These are phyloP conservation scores for Doryteuthis pealeii DNA, from an alignment of 1,140 invertebrate genomes.

Conservation along the genomic window DNA sequence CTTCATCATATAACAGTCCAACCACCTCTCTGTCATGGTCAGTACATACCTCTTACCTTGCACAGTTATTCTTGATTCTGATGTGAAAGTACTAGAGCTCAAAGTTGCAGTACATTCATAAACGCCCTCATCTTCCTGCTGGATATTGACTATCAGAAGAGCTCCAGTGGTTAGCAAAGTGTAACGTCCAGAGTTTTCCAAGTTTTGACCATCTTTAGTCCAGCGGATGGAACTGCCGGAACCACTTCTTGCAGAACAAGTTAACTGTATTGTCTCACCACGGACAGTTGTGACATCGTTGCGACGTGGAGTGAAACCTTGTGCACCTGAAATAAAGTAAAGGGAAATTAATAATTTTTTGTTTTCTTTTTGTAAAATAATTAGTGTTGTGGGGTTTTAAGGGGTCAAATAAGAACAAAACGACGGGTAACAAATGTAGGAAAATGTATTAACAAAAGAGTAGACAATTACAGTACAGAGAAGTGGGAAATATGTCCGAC, in stretches of 20 bases:
- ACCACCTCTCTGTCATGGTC: background rate
- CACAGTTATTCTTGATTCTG: constrained; percentile 70
- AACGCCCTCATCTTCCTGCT: constrained; percentile 67
- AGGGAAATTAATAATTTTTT: too few species aligned
- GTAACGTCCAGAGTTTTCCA: constrained; percentile 22
- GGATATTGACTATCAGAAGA: constrained; percentile 68
- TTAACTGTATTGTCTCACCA: constrained; percentile 64
- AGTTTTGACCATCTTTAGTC: constrained; percentile 61
- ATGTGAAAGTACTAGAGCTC: constrained; percentile 67
- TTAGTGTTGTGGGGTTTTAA: too few species aligned
- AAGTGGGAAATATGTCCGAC: too few species aligned
- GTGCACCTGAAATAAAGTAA: constrained; percentile 37
- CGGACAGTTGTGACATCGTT: constrained; percentile 53
- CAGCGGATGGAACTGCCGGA: constrained; percentile 72
- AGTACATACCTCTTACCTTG: constrained; percentile 64
- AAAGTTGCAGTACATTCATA: constrained; percentile 77
- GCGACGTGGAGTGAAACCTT: constrained; percentile 43
- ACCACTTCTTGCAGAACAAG: constrained; percentile 70
- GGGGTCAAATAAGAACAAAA: too few species aligned
- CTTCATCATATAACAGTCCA: background rate
- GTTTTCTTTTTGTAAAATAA: background rate
- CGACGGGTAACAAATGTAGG: too few species aligned
- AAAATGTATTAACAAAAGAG: too few species aligned
- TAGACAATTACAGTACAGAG: too few species aligned
- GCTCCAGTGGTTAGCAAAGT: constrained; percentile 63